Conservation (phyloP, 2,888 invertebrate species). For the Blastobasis lacticolella region DNA sequence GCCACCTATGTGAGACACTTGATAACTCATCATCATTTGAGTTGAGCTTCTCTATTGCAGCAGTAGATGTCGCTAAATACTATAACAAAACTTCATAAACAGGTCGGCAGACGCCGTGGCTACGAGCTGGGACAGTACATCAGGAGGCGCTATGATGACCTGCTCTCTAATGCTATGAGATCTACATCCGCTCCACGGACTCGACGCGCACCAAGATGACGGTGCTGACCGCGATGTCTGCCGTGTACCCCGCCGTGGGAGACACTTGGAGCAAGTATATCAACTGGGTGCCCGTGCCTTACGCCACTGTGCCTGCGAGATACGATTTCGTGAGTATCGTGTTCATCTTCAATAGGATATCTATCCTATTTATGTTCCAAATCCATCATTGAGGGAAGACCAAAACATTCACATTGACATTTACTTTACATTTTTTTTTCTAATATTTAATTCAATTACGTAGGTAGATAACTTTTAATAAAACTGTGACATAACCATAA, state of each 20-base stretch:
- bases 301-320: slow-evolving; percentile 27
- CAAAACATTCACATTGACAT: too few relatives aligned
- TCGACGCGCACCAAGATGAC: slow-evolving; percentile 41
- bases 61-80: too few relatives aligned
- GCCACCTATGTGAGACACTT: too few relatives aligned
- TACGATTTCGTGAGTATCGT: slow-evolving; percentile 34
- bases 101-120: slow-evolving; percentile 27
- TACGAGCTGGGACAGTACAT: slow-evolving; percentile 28
- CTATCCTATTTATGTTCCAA: too few relatives aligned
- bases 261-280: slow-evolving; percentile 26
- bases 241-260: slow-evolving; percentile 21
- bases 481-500: too few relatives aligned
- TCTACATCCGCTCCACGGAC: slow-evolving; percentile 39
- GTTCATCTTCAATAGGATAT: not conserved
- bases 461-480: too few relatives aligned
- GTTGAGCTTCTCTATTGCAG: too few relatives aligned
- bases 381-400: too few relatives aligned
- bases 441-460: too few relatives aligned
- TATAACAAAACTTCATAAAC: not conserved
- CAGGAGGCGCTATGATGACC: slow-evolving; percentile 24
- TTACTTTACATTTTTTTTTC: too few relatives aligned
- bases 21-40: too few relatives aligned
- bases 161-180: slow-evolving; percentile 31
- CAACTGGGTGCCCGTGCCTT: slow-evolving; percentile 35
- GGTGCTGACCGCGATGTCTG: slow-evolving; percentile 29